Conservation (phyloP, 2,888 invertebrate species). For the Lasius platythorax region DNA sequence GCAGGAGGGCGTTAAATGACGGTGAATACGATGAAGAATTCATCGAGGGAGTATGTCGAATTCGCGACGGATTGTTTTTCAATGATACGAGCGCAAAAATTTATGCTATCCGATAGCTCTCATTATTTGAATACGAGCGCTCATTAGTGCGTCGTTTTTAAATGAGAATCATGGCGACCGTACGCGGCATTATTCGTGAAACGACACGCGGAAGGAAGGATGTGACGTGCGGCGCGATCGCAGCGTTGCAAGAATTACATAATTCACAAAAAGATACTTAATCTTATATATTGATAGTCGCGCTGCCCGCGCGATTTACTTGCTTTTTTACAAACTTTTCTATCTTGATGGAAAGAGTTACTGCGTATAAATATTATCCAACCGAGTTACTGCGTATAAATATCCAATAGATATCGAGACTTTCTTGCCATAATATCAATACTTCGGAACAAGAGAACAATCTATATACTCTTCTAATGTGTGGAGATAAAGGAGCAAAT, state of each 20-base stretch:
- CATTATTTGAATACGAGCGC: conserved; percentile 28
- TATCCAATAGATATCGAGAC: background rate
- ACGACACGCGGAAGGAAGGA: background rate
- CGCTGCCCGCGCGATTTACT: background rate
- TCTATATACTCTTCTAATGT: conserved; percentile 18
- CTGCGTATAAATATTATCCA: conserved; percentile 12
- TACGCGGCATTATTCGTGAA: background rate
- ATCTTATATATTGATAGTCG: conserved; percentile 10
- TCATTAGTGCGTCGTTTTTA: conserved; percentile 19
- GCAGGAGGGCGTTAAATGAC: background rate
- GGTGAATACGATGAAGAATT: conserved; percentile 2
- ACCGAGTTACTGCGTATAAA: conserved; percentile 23
- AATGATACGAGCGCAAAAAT: background rate
- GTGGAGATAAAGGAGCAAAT: conserved; percentile 22
- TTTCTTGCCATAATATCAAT: conserved; percentile 23
- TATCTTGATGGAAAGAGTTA: conserved; percentile 23
- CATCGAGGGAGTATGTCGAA: background rate
- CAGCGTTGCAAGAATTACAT: background rate
- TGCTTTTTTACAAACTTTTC: conserved; percentile 2
- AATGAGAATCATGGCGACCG: background rate
- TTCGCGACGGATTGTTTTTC: conserved; percentile 12
- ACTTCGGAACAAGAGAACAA: background rate
- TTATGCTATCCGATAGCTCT: background rate
- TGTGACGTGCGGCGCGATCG: background rate
- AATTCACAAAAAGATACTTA: background rate